Conservation (phyloP, 2,797 vertebrate genomes). For the Benthosema pterotum region DNA sequence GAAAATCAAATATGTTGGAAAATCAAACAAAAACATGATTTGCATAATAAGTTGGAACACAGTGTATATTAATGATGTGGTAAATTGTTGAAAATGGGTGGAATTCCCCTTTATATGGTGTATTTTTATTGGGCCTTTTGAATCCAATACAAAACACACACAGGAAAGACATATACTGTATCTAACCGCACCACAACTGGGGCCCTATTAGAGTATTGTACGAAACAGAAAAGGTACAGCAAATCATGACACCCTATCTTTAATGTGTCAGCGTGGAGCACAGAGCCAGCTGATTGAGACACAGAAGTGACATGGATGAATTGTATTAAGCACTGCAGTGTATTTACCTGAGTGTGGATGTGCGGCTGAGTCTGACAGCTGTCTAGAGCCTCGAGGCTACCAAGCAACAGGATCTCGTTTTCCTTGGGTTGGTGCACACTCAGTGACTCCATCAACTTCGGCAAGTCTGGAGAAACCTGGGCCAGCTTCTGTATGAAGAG, state of each 20-base stretch:
- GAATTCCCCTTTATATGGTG: too few relatives aligned
- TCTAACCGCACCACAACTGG: too few relatives aligned
- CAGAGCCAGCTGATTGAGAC: slow-evolving; percentile 30
- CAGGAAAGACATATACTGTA: too few relatives aligned
- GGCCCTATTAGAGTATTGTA: too few relatives aligned
- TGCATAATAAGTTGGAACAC: too few relatives aligned
- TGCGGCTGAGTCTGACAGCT: slow-evolving; percentile 77
- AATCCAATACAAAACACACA: too few relatives aligned
- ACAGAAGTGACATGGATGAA: slow-evolving; percentile 25
- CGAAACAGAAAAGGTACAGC: slow-evolving; percentile 17
- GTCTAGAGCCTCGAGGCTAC: slow-evolving; percentile 85
- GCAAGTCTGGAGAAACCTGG: slow-evolving; percentile 89
- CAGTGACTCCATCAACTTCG: slow-evolving; percentile 90
- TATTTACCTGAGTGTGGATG: slow-evolving; percentile 87
- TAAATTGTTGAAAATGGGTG: too few relatives aligned
- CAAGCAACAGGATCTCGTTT: slow-evolving; percentile 94
- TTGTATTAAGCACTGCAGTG: slow-evolving; percentile 15
- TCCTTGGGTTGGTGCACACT: slow-evolving; percentile 90
- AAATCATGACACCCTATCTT: slow-evolving; percentile 27
- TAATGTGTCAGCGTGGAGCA: not conserved
- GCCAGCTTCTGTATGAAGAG: slow-evolving; percentile 87
- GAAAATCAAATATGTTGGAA: too few relatives aligned
- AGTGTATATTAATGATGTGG: too few relatives aligned
- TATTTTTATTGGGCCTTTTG: too few relatives aligned
- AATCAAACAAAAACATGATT: too few relatives aligned